Evolutionary conservation across 2,888 invertebrate species (phyloP), one percentile per base, ranked within the genome.

Genomic region (Nemurella pictetii): DNA sequence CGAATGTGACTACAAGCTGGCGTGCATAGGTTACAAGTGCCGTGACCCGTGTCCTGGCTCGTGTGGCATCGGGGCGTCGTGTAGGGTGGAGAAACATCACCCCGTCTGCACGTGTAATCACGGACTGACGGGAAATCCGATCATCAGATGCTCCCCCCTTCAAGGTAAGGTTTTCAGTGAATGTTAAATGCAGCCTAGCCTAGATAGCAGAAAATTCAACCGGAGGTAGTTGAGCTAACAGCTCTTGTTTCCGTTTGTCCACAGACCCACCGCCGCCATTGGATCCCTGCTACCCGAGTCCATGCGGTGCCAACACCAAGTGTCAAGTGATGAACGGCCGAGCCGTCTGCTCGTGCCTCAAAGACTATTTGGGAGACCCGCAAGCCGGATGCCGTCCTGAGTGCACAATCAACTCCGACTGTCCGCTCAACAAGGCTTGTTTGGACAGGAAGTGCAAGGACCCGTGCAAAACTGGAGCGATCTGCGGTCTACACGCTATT

Each of bases 331-430:
- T 94, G 83, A 93, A 92, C 80, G 93, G 94, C 85, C 91, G 94
- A 87, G 95, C 96, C 25, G 93, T 95, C 29, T 97, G 97, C 89
- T 94, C 94, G 0, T 97, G 97, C 89, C 90, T 95, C 80, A 93
- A 94, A 9, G 94, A 95, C 86, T 96, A 95, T 89, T 90, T 93
- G 85, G 97, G 97, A 12, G 95, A 97, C 91, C 96, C 97, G 94
- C 87, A 88, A 85, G 88, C 88, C 35, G 89, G 88, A 25, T 90
- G 90, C 89, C 93, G 93, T 89, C 95, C 96, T 29, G 96, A 96
- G 91, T 96, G 96, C 90, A 92, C 94, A n/a, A 93, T 95, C 88
- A 96, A 96, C 90, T 94, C 96, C 0, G 96, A 97, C 88, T 97
- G 97, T 90, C 92, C 94, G 15, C 90, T 93, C 2, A 93, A 94